phyloP scores from a whole-genome alignment of 2,888 invertebrate genomes.

The Tyria jacobaeae region DNA sequence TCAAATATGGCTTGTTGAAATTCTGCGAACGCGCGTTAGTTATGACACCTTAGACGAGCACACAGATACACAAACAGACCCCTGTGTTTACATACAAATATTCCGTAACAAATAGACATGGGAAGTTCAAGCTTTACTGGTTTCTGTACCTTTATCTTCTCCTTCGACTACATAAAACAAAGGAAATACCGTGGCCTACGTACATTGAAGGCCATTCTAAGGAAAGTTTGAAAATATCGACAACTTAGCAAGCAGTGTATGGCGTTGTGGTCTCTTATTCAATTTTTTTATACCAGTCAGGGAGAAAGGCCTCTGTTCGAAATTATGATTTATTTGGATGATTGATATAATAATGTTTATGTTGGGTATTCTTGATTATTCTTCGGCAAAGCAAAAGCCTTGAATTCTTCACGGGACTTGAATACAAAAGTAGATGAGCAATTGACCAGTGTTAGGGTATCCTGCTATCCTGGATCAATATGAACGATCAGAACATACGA shows the following conservation, averaged over 20 bases:
- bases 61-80: conserved; percentile 5
- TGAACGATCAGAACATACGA: too few species aligned
- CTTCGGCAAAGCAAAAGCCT: conserved; percentile 17
- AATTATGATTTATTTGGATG: conserved; percentile 18
- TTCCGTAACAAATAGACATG: conserved; percentile 11
- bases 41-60: conserved; percentile 50
- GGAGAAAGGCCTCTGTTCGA: conserved; percentile 1
- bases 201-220: background rate
- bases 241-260: conserved; percentile 1
- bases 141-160: conserved; percentile 9
- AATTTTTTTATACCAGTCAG: background rate
- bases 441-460: background rate
- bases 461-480: background rate
- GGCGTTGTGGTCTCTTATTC: too few species aligned
- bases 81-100: background rate
- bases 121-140: conserved; percentile 23
- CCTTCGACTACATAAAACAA: too few species aligned
- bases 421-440: conserved; percentile 26
- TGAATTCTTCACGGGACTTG: conserved; percentile 27
- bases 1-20: conserved; percentile 66
- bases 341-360: conserved; percentile 38
- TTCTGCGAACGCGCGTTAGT: conserved; percentile 63
- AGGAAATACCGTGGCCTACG: background rate
- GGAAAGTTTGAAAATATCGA: too few species aligned
- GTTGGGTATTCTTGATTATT: conserved; percentile 46